Base-by-base conservation (phyloP, 1,140 invertebrate species). In the Leptopilina boulardi region DNA sequence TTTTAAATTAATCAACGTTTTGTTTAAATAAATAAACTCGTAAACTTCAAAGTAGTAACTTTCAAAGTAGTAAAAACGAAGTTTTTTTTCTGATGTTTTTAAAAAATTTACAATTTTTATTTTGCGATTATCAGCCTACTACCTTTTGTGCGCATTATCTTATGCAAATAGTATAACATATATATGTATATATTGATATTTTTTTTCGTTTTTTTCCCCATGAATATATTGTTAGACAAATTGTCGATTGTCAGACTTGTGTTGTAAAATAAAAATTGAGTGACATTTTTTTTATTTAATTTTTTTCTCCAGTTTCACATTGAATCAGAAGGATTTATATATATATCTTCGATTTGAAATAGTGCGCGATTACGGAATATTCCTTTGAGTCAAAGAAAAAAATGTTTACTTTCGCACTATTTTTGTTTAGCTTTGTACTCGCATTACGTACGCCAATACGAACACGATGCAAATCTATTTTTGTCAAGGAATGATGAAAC, bases 381-480 rank as follows among this genome's bases (percentile, higher is more conserved):
- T 56, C 8, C 21, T n/a, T 19, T 56, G 21, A 15, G 2, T 30
- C 13, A 66, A 66, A 66, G 23, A 54, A 76, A 78, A 76, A 47
- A 51, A 19, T 66, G n/a, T 77, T 76, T 78, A 75, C 81, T 83
- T 77, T 80, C 38, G 59, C 66, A 78, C 76, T 82, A 82, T 83
- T 84, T 82, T 80, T 41, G 80, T 74, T n/a, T 59, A 74, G 34
- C 19, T 66, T 66, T 71, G 54, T 77, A 74, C 0, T 70, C 81
- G 51, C 70, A 77, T 38, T 34, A 41, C 6, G 54, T 11, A 1
- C 72, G 73, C 42, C 41, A 74, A 8, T 56, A 73, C 41, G 82
- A 71, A 59, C 77, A 66, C 75, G 47, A 10, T 54, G 77, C 71
- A 70, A n/a, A 77, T 80, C 82, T 84, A 84, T 84, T 84, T 84